Percentiles rank a stretch among this genome's conserved stretches.
These are phyloP conservation scores for Agrotis ipsilon DNA, from an alignment of 2,888 invertebrate species.

Conservation along the genomic window DNA sequence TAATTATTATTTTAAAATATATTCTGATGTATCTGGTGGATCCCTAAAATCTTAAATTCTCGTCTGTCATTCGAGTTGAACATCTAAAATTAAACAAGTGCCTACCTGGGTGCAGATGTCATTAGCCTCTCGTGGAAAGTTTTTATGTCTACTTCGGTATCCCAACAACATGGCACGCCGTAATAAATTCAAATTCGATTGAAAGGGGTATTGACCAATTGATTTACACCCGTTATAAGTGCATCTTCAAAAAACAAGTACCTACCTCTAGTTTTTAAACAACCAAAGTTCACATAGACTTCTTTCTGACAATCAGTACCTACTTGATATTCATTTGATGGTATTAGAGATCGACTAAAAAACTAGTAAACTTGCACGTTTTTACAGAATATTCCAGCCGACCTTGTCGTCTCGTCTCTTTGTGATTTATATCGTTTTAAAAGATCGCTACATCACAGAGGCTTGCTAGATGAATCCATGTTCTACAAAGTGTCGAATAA, in stretches of 20 bases:
- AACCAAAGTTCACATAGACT: slow-evolving; percentile 8
- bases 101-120: slow-evolving; percentile 66
- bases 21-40: not conserved
- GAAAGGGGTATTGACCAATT: slow-evolving; percentile 68
- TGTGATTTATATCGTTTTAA: slow-evolving; percentile 28
- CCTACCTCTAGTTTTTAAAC: slow-evolving; percentile 7
- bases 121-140: slow-evolving; percentile 73
- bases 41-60: slow-evolving; percentile 34
- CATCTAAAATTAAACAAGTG: slow-evolving; percentile 54
- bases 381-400: slow-evolving; percentile 31
- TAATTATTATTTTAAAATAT: not conserved
- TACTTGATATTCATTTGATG: slow-evolving; percentile 37
- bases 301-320: slow-evolving; percentile 24
- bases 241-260: slow-evolving; percentile 38
- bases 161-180: slow-evolving; percentile 49
- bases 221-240: slow-evolving; percentile 61
- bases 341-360: slow-evolving; percentile 22
- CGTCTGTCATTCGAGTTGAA: slow-evolving; percentile 40
- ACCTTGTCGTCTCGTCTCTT: slow-evolving; percentile 54
- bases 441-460: slow-evolving; percentile 19
- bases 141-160: slow-evolving; percentile 58
- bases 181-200: slow-evolving; percentile 55
- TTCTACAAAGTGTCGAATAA: slow-evolving; percentile 17
- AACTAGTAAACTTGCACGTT: slow-evolving; percentile 21
- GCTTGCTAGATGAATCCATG: slow-evolving; percentile 5